These are phyloP conservation scores for Spea bombifrons DNA, from an alignment of 2,113 vertebrate genomes.

Conservation along the genomic window DNA sequence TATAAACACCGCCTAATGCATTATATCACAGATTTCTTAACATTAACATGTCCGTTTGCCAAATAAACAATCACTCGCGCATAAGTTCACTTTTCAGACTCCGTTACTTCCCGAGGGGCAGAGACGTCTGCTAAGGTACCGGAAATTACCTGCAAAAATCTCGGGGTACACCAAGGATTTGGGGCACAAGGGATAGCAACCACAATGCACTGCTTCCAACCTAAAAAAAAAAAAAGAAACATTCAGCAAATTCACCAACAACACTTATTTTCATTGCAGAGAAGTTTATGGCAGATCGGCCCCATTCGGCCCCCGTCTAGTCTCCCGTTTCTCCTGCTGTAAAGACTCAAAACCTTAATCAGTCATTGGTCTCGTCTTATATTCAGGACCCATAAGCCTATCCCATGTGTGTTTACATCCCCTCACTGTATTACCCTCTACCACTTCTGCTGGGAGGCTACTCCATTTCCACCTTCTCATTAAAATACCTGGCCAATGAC, in stretches of 20 bases:
- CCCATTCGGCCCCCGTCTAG: no score
- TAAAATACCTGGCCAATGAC: neutral
- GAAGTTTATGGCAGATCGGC: no score
- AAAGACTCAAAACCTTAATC: no score
- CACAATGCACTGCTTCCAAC: constrained; percentile 91
- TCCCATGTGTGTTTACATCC: no score
- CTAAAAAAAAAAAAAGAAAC: constrained; percentile 58
- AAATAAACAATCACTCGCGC: constrained; percentile 80
- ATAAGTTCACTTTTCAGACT: constrained; percentile 70
- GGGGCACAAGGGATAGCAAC: constrained; percentile 90
- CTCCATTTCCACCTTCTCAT: no score
- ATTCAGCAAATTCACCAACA: no score
- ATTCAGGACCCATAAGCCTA: no score
- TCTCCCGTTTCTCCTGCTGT: no score
- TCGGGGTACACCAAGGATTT: constrained; percentile 90
- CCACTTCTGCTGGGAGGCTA: no score
- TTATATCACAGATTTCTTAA: constrained; percentile 82
- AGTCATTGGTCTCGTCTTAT: no score
- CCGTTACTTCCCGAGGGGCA: constrained; percentile 49
- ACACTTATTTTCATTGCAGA: no score
- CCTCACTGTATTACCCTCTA: no score
- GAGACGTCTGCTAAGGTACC: constrained; percentile 45
- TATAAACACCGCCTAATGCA: constrained; percentile 81
- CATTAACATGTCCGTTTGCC: constrained; percentile 77
- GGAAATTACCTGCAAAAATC: constrained; percentile 84